Evolutionary conservation across 2,888 invertebrate species (phyloP).

Genomic region (Apeira syringaria): DNA sequence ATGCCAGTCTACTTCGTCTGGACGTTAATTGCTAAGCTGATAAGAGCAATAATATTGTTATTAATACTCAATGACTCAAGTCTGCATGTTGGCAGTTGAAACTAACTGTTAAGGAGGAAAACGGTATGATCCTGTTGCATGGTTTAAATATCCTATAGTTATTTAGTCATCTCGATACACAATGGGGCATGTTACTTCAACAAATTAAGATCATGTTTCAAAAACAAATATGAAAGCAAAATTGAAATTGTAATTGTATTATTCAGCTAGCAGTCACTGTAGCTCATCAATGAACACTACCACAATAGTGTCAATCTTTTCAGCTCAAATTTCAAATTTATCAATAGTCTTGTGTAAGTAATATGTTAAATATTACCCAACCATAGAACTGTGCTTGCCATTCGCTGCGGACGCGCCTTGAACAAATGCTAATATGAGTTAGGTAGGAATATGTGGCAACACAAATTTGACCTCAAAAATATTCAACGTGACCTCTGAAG

Average conservation of each 20-base stretch:
- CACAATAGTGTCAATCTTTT: neutral
- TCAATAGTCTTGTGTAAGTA: neutral
- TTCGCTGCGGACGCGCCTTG: constrained; percentile 10
- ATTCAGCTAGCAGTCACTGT: too few species aligned
- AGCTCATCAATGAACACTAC: constrained; percentile 1
- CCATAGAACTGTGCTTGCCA: constrained; percentile 5
- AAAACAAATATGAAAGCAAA: constrained; percentile 30
- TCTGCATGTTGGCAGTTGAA: constrained; percentile 7
- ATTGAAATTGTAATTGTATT: too few species aligned
- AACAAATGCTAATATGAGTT: constrained; percentile 17
- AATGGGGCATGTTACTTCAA: constrained; percentile 32
- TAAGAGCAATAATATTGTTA: constrained; percentile 17
- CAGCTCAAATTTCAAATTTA: neutral
- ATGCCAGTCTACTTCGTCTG: too few species aligned
- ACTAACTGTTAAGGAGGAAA: constrained; percentile 12
- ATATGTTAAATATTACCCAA: constrained; percentile 9
- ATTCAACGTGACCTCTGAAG: constrained; percentile 11
- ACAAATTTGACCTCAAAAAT: constrained; percentile 16
- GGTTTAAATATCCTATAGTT: too few species aligned
- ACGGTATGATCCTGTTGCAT: too few species aligned
- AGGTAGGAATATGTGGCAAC: constrained; percentile 13
- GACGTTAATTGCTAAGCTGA: constrained; percentile 30
- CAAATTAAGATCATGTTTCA: constrained; percentile 43
- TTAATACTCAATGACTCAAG: too few species aligned
- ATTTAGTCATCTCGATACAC: constrained; percentile 29